These are phyloP conservation scores for Cervus canadensis DNA, from an alignment of 2,113 vertebrate genomes.

Conservation along the genomic window DNA sequence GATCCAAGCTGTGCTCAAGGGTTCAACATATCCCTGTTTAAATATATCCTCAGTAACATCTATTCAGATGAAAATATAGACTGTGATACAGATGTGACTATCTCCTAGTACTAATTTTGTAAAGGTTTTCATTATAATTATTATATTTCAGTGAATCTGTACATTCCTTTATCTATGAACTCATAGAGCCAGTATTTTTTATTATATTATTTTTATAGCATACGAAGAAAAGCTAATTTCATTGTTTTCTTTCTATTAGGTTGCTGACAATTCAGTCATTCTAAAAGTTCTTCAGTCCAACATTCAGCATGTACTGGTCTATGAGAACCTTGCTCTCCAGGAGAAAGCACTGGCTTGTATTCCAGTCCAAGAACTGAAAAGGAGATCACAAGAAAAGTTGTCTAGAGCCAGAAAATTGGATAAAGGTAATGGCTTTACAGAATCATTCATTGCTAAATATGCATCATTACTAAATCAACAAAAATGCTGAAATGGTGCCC, in stretches of 20 bases:
- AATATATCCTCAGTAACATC: not conserved
- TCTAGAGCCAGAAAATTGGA: slow-evolving; percentile 82
- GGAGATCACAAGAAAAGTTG: slow-evolving; percentile 85
- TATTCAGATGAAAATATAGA: not conserved
- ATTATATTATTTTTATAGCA: slow-evolving; percentile 29
- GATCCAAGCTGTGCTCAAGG: not conserved
- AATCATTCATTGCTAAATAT: not conserved
- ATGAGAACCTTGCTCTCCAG: slow-evolving; percentile 89
- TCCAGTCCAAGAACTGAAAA: slow-evolving; percentile 85
- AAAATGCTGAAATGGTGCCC: not conserved
- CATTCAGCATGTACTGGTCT: slow-evolving; percentile 88
- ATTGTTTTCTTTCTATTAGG: slow-evolving; percentile 34
- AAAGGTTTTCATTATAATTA: not conserved
- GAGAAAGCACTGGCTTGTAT: slow-evolving; percentile 86
- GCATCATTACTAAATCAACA: not conserved
- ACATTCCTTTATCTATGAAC: not conserved
- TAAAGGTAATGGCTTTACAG: slow-evolving; percentile 82
- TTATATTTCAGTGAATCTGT: not conserved
- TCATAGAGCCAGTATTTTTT: not conserved
- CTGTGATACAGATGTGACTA: not conserved
- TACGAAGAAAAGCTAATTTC: slow-evolving; percentile 31
- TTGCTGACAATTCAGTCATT: slow-evolving; percentile 45
- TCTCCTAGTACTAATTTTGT: not conserved
- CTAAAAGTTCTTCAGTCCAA: slow-evolving; percentile 88
- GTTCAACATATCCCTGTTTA: not conserved